Conservation (phyloP, 2,113 vertebrate genomes). For the Tilapia sparmanii region DNA sequence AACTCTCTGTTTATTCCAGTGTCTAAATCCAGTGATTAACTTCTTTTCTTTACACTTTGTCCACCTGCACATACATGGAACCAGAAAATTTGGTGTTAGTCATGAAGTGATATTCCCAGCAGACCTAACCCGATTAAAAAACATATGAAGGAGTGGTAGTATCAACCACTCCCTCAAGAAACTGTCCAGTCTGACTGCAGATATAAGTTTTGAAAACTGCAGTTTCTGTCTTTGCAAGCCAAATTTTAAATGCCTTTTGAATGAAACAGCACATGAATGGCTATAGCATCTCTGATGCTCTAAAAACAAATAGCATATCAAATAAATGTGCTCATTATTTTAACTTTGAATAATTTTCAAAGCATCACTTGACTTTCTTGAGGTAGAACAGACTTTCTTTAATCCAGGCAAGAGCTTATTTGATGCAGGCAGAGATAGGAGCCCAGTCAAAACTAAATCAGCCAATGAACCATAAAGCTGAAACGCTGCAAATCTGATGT, state of each 20-base stretch:
- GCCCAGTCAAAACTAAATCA: conserved; percentile 27
- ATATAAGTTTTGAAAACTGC: background rate
- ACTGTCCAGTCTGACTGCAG: background rate
- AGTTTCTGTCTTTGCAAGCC: background rate
- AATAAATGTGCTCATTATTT: background rate
- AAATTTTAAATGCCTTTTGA: background rate
- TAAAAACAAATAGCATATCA: background rate
- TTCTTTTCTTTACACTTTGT: background rate
- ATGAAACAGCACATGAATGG: background rate
- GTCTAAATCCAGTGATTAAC: background rate
- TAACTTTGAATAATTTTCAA: background rate
- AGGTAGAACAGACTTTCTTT: background rate
- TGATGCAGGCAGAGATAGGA: conserved; percentile 22
- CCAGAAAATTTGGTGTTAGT: background rate
- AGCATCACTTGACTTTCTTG: background rate
- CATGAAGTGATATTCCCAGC: background rate
- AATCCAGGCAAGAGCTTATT: conserved; percentile 22
- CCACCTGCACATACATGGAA: background rate
- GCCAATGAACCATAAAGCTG: conserved; percentile 19
- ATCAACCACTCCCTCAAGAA: background rate
- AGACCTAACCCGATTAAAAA: background rate
- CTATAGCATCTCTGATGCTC: accelerated
- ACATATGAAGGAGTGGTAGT: background rate
- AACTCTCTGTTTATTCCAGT: background rate
- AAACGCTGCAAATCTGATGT: conserved; percentile 35